Conservation (phyloP, 2,888 invertebrate species). For the Ryuthela nishihirai region DNA sequence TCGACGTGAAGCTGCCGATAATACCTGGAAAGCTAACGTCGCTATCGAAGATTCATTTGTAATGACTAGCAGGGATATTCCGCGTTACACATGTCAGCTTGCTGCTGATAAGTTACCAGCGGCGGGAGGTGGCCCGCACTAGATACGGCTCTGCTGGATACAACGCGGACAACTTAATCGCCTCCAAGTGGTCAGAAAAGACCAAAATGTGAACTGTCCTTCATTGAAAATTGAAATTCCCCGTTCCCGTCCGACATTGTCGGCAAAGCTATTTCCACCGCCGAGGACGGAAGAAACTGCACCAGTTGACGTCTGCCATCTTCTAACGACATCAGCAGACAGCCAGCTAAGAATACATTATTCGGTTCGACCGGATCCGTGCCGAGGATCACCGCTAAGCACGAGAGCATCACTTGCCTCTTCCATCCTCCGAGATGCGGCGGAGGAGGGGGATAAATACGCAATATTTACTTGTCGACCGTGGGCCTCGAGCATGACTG, state of each 20-base stretch:
- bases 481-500: too few species aligned
- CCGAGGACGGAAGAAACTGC: too few species aligned
- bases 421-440: slow-evolving; percentile 11
- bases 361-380: too few species aligned
- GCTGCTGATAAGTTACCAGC: slow-evolving; percentile 14
- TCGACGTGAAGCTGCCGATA: too few species aligned
- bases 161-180: slow-evolving; percentile 33
- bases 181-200: slow-evolving; percentile 26
- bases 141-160: too few species aligned
- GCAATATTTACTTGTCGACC: slow-evolving; percentile 38
- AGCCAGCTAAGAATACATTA: too few species aligned
- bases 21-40: slow-evolving; percentile 25
- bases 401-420: slow-evolving; percentile 13
- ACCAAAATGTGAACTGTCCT: slow-evolving; percentile 10
- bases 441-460: slow-evolving; percentile 28
- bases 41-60: slow-evolving; percentile 24
- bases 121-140: background rate
- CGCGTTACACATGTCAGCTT: slow-evolving; percentile 28
- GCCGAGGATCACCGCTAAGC: background rate
- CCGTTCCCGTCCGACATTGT: too few species aligned
- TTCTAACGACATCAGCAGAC: too few species aligned
- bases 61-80: slow-evolving; percentile 19
- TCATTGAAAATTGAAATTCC: slow-evolving; percentile 39
- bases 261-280: too few species aligned
- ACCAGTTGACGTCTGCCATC: too few species aligned